These are phyloP conservation scores for Cinclus mexicanus DNA, from an alignment of 2,113 vertebrate species.

Conservation along the genomic window DNA sequence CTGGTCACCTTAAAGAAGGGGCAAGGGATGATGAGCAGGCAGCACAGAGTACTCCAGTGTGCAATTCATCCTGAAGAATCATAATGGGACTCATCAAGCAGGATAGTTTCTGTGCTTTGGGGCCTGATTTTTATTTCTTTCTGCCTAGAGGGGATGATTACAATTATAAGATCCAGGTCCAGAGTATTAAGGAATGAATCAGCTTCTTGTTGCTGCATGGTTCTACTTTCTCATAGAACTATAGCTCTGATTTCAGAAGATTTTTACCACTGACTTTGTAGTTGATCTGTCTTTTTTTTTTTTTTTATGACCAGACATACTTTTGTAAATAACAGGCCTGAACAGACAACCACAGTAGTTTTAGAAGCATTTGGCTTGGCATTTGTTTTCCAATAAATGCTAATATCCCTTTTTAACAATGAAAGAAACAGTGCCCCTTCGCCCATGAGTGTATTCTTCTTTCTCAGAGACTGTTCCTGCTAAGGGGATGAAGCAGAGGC, in stretches of 20 bases:
- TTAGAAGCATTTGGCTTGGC: neutral
- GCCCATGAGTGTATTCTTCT: neutral
- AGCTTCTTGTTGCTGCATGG: neutral
- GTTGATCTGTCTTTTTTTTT: neutral
- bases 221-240: neutral
- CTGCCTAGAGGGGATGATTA: neutral
- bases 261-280: neutral
- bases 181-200: neutral
- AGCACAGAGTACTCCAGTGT: neutral
- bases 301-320: neutral
- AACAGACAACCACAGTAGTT: neutral
- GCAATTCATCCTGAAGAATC: neutral
- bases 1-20: neutral
- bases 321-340: neutral
- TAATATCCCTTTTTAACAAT: neutral
- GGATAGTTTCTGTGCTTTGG: neutral
- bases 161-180: neutral
- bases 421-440: neutral
- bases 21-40: neutral
- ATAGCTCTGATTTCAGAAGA: neutral
- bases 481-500: neutral
- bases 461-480: neutral
- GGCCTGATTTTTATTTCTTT: neutral
- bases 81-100: neutral
- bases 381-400: neutral